A percentile compares a stretch with the other conserved stretches of the same genome.
Conservation (phyloP, 1,140 invertebrate genomes). For the Marisa cornuarietis region DNA sequence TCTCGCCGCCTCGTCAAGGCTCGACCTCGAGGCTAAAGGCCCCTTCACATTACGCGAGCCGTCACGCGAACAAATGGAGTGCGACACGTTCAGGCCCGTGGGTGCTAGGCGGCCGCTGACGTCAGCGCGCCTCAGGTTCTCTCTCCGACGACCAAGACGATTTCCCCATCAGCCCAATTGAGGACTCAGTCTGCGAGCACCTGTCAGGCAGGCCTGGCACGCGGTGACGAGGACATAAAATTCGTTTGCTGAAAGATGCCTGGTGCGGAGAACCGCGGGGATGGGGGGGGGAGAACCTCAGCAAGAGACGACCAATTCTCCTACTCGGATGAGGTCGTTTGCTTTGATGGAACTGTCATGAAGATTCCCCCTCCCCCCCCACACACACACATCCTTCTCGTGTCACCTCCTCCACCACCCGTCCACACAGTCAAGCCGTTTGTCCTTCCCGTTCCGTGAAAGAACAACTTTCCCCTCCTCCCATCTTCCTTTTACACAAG, state of each 20-base stretch:
- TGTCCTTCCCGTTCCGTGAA: no score
- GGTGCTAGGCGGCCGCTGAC: no score
- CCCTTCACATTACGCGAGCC: background rate
- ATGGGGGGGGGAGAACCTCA: no score
- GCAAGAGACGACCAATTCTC: no score
- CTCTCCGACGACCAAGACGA: background rate
- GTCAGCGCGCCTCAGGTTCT: background rate
- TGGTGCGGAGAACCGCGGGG: no score
- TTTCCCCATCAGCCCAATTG: constrained; percentile 6
- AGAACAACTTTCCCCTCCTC: no score
- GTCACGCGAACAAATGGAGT: background rate
- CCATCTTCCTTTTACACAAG: no score
- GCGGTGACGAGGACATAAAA: background rate
- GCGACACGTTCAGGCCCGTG: background rate
- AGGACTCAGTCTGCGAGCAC: background rate
- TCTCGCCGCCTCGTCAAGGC: no score
- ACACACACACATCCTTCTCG: background rate
- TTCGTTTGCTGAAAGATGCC: background rate
- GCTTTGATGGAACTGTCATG: background rate
- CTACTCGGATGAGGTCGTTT: no score
- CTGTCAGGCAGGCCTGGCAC: background rate
- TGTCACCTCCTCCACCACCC: no score
- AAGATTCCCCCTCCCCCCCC: background rate
- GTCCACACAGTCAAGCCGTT: no score
- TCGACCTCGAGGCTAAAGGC: no score